Conservation (phyloP, 2,888 invertebrate genomes). For the Drosophila monieri region DNA sequence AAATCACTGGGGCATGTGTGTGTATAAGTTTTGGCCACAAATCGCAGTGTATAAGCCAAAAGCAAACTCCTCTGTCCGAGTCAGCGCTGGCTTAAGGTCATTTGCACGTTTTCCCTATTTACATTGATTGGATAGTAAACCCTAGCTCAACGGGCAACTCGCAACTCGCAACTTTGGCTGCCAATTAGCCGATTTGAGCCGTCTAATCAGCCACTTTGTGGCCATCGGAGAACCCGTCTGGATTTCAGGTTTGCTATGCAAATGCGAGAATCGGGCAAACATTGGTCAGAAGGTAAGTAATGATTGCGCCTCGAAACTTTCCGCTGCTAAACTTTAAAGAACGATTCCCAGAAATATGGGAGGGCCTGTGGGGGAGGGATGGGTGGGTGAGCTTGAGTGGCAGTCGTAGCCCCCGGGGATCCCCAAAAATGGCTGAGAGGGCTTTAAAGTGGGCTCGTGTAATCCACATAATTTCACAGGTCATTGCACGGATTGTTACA, state of each 20-base stretch:
- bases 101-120: constrained; percentile 48
- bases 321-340: constrained; percentile 9
- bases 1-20: constrained; percentile 4
- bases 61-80: neutral
- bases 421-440: neutral
- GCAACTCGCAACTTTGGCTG: constrained; percentile 27
- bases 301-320: constrained; percentile 6
- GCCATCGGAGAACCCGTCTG: constrained; percentile 25
- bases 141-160: constrained; percentile 8
- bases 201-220: constrained; percentile 48
- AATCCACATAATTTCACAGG: constrained; percentile 58
- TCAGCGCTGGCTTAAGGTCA: constrained; percentile 9
- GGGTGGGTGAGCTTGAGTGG: too few relatives aligned
- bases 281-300: constrained; percentile 5
- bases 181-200: constrained; percentile 40
- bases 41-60: constrained; percentile 1
- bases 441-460: constrained; percentile 6
- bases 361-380: too few relatives aligned
- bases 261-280: constrained; percentile 12
- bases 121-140: constrained; percentile 35
- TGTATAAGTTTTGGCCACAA: constrained; percentile 1
- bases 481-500: constrained; percentile 51
- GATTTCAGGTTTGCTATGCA: constrained; percentile 34
- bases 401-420: neutral
- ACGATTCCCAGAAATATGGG: neutral